Evolutionary conservation across 2,113 vertebrate species (phyloP).

Genomic region (Okapia johnstoni): DNA sequence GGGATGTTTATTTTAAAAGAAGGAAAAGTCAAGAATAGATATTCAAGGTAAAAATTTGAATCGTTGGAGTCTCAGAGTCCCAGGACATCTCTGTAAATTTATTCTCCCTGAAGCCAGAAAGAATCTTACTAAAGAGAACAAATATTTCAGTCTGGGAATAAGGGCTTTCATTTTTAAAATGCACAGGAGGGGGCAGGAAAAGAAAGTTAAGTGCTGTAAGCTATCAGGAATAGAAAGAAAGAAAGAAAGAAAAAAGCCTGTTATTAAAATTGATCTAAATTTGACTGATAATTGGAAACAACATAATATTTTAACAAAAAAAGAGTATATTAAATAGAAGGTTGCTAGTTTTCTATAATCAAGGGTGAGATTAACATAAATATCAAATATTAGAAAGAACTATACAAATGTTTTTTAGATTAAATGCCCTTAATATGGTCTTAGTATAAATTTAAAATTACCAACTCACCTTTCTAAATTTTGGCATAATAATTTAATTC

Average conservation of each 20-base stretch:
- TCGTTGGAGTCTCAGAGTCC: slow-evolving; percentile 61
- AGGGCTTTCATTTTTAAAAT: slow-evolving; percentile 55
- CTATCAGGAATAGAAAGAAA: background rate
- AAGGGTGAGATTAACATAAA: background rate
- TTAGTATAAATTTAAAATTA: background rate
- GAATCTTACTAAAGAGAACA: slow-evolving; percentile 67
- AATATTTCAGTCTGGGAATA: slow-evolving; percentile 57
- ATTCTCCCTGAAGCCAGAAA: slow-evolving; percentile 57
- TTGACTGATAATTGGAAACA: slow-evolving; percentile 48
- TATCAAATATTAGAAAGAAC: background rate
- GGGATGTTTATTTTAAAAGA: slow-evolving; percentile 68
- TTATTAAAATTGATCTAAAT: slow-evolving; percentile 31
- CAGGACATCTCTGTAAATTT: slow-evolving; percentile 63
- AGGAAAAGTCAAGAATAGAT: slow-evolving; percentile 68
- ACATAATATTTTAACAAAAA: slow-evolving; percentile 37
- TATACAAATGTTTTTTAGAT: background rate
- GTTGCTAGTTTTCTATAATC: background rate
- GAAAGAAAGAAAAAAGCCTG: background rate
- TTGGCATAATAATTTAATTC: background rate
- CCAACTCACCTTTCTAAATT: background rate
- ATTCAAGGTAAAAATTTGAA: slow-evolving; percentile 65
- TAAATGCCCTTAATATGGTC: background rate
- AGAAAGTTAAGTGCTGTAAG: background rate
- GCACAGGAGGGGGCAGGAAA: slow-evolving; percentile 9
- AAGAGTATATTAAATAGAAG: background rate